Evolutionary conservation across 1,140 invertebrate species (phyloP).

Genomic region (Pseudomyrmex concolor): DNA sequence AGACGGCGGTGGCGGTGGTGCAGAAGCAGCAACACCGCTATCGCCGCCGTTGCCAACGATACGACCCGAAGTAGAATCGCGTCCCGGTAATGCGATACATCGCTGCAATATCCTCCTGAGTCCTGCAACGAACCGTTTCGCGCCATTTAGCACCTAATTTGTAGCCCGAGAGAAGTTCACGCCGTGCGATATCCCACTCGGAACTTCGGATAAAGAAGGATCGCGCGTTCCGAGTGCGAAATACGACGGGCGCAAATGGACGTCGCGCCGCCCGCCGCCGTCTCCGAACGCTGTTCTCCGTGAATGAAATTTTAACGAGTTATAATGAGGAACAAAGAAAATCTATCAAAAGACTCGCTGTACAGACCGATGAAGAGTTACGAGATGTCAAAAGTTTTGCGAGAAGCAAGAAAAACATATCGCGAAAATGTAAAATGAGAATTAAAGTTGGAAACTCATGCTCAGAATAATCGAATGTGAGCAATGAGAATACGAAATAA

Average conservation of each 20-base stretch:
- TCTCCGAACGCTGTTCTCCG: background rate
- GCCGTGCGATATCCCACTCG: slow-evolving; percentile 29
- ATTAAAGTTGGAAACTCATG: slow-evolving; percentile 1
- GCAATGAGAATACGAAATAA: too few relatives aligned
- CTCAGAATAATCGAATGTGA: too few relatives aligned
- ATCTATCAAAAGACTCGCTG: background rate
- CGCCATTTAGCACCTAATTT: slow-evolving; percentile 72
- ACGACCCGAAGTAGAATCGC: slow-evolving; percentile 49
- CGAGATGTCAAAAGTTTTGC: background rate
- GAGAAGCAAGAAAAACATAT: too few relatives aligned
- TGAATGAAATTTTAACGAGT: slow-evolving; percentile 59
- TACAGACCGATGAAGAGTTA: background rate
- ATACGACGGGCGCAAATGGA: slow-evolving; percentile 20
- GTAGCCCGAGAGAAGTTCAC: slow-evolving; percentile 64
- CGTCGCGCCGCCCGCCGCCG: slow-evolving; percentile 5
- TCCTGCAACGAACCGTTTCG: slow-evolving; percentile 64
- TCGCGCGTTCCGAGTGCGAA: slow-evolving; percentile 38
- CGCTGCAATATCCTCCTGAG: slow-evolving; percentile 66
- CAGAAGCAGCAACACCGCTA: background rate
- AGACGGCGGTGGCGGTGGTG: slow-evolving; percentile 1
- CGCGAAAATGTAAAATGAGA: background rate
- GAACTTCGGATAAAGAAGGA: slow-evolving; percentile 39
- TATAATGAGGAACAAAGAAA: slow-evolving; percentile 29
- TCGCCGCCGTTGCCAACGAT: slow-evolving; percentile 55
- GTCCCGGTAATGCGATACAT: slow-evolving; percentile 67